Evolutionary conservation across 2,113 vertebrate species (phyloP).

Genomic region (Gasterosteus aculeatus): DNA sequence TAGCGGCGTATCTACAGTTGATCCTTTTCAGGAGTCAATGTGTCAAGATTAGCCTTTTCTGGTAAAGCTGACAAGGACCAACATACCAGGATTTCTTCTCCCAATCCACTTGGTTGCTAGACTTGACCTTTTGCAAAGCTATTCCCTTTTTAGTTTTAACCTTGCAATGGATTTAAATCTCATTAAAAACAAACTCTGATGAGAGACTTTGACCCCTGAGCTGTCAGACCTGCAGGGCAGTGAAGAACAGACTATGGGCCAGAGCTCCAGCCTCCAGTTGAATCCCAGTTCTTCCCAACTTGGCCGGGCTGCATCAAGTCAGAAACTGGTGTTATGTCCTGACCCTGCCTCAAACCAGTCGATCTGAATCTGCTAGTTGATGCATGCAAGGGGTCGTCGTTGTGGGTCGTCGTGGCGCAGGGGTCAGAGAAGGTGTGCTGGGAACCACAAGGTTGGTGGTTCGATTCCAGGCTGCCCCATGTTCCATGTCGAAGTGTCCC

Average conservation of each 20-base stretch:
- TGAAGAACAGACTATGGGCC: background rate
- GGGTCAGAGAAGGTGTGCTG: too few species aligned
- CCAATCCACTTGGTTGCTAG: background rate
- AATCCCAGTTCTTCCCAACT: background rate
- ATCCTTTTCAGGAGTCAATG: constrained; percentile 12
- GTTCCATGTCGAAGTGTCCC: too few species aligned
- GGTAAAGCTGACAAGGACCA: background rate
- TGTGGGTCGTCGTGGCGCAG: too few species aligned
- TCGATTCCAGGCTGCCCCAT: too few species aligned
- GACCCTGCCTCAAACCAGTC: background rate
- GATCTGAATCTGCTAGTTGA: background rate
- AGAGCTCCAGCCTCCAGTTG: background rate
- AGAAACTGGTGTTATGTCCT: background rate
- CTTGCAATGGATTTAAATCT: background rate
- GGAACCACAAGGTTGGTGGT: too few species aligned
- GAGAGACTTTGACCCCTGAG: constrained; percentile 20
- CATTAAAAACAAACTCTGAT: background rate
- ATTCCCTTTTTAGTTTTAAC: background rate
- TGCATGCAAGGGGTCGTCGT: too few species aligned
- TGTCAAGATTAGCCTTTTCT: constrained; percentile 44
- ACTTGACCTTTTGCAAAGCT: background rate
- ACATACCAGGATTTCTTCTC: background rate
- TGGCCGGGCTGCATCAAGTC: too few species aligned
- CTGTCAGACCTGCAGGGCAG: background rate
- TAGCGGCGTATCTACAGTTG: constrained; percentile 20